Conservation (phyloP, 2,797 vertebrate species). For the Podarcis siculus region DNA sequence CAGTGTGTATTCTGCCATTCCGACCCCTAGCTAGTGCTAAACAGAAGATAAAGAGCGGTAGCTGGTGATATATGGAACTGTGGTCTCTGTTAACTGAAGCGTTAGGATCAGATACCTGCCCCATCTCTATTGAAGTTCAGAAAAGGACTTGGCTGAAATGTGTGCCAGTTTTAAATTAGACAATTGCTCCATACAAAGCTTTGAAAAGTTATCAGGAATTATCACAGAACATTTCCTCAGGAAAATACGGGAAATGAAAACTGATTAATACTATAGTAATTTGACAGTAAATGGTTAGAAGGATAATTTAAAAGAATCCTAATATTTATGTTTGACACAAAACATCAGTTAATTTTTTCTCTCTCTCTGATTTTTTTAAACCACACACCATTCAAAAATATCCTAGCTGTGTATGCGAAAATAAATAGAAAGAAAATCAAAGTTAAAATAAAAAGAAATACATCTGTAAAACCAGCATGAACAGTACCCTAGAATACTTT, state of each 20-base stretch:
- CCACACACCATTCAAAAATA: too few species aligned
- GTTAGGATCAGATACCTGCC: not conserved
- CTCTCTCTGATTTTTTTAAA: too few species aligned
- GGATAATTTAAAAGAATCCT: not conserved
- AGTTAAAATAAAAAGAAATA: too few species aligned
- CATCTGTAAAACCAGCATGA: too few species aligned
- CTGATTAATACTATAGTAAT: not conserved
- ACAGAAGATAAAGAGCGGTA: not conserved
- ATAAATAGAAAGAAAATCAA: too few species aligned
- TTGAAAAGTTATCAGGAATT: not conserved
- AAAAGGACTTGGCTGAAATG: not conserved
- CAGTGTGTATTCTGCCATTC: not conserved
- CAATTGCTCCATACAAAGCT: not conserved
- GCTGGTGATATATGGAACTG: not conserved
- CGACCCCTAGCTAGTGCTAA: not conserved
- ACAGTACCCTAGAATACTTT: too few species aligned
- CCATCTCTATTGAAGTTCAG: not conserved
- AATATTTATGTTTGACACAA: not conserved
- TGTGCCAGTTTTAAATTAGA: not conserved
- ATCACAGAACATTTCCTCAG: not conserved
- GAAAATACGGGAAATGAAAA: not conserved
- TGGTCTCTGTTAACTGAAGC: not conserved
- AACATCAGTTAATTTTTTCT: not conserved
- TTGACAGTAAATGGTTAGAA: not conserved
- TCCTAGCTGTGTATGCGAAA: too few species aligned